These are phyloP conservation scores for Pyrrhura leucotis DNA, from an alignment of 2,797 vertebrate genomes.

Conservation along the genomic window DNA sequence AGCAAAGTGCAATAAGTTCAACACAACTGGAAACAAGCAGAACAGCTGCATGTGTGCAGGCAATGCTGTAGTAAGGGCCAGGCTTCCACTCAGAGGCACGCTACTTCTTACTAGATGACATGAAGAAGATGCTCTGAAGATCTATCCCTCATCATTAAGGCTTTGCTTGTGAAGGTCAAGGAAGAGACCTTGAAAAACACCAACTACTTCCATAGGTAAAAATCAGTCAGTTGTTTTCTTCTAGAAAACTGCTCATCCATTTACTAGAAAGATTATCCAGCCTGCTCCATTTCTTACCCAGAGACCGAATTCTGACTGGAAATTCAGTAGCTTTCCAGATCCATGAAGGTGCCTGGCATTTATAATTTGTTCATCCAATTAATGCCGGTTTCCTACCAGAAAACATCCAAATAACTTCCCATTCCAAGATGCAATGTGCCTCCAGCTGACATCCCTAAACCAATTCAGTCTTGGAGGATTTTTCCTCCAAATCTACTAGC, in stretches of 20 bases:
- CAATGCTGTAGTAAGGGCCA: neutral
- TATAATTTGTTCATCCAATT: neutral
- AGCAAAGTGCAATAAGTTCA: neutral
- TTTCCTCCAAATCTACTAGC: neutral
- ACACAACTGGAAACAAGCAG: neutral
- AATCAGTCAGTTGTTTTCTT: neutral
- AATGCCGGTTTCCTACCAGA: neutral
- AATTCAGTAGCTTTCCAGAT: neutral
- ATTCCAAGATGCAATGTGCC: neutral
- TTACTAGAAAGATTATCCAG: neutral
- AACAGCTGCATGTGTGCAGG: accelerated
- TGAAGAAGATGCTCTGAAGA: neutral
- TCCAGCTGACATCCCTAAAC: neutral
- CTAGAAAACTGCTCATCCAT: neutral
- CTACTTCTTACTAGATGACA: accelerated
- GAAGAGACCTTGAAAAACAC: neutral
- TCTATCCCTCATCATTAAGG: neutral
- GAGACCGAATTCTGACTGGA: neutral
- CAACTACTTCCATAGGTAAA: neutral
- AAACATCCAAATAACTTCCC: neutral
- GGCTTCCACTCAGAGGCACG: neutral
- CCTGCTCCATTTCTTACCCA: neutral
- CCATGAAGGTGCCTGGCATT: neutral
- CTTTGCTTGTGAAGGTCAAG: neutral
- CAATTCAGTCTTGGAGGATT: neutral